phyloP scores from a whole-genome alignment of 2,797 vertebrate genomes.

The Sebastes iracundus region DNA sequence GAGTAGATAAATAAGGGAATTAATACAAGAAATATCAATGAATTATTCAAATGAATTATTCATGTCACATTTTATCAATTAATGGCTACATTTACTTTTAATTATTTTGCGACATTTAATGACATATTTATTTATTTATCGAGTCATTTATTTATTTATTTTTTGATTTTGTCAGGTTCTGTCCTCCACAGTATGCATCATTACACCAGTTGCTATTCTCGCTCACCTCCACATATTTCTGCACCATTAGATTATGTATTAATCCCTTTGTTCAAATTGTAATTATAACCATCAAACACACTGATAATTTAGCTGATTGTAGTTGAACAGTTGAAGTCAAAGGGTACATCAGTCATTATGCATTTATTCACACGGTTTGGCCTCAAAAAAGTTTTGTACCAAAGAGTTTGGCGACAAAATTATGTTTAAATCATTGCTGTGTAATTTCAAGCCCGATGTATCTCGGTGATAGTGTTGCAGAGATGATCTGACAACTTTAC shows the following conservation, averaged over 20 bases:
- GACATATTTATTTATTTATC: no score
- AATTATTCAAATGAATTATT: no score
- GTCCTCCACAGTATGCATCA: no score
- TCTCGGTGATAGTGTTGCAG: not conserved
- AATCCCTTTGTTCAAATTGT: not conserved
- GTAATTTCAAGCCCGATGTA: not conserved
- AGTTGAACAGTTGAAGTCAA: not conserved
- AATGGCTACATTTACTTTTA: no score
- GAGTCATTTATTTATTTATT: no score
- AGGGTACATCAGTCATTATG: not conserved
- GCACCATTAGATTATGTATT: not conserved
- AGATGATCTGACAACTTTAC: constrained; percentile 22
- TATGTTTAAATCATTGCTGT: not conserved
- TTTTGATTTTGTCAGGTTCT: no score
- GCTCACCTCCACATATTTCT: not conserved
- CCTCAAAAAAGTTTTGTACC: not conserved
- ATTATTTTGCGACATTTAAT: no score
- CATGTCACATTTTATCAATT: no score
- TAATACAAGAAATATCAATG: no score
- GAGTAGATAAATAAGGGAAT: no score
- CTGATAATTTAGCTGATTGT: not conserved
- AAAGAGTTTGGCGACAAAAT: not conserved
- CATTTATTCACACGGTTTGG: not conserved
- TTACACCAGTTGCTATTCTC: not conserved
- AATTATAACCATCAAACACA: no score